phyloP scores from a whole-genome alignment of 2,797 vertebrate genomes.

The Cossypha heuglini region DNA sequence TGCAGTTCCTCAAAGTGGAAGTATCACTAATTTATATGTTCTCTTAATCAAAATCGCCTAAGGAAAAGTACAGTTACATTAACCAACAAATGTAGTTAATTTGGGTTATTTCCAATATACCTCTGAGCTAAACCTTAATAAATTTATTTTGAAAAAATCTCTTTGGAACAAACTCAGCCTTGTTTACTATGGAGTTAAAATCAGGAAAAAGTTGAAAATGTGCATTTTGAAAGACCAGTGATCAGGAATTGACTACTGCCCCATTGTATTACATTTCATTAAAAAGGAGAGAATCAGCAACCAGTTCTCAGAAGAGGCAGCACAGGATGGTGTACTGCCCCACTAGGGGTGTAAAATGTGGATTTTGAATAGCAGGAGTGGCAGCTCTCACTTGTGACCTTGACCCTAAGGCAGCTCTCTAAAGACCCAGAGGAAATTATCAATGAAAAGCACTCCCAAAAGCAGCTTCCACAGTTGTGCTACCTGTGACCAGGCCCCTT shows the following conservation, averaged over 20 bases:
- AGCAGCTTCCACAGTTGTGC: not conserved
- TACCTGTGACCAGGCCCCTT: not conserved
- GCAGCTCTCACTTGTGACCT: not conserved
- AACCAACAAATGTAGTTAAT: not conserved
- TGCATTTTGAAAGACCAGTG: not conserved
- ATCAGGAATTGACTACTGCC: not conserved
- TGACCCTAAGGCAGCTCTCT: not conserved
- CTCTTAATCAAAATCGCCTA: not conserved
- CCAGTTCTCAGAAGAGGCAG: not conserved
- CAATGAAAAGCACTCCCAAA: not conserved
- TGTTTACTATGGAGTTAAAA: not conserved
- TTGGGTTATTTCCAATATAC: not conserved
- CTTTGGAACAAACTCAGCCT: not conserved
- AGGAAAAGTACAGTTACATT: not conserved
- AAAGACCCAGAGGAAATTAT: not conserved
- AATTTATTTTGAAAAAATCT: not conserved
- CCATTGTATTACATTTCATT: not conserved
- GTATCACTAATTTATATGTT: not conserved
- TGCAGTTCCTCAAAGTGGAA: not conserved
- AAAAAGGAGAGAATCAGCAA: not conserved
- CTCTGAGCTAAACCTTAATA: not conserved
- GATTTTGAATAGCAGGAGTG: not conserved
- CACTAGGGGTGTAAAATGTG: rapidly evolving
- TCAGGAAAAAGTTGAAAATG: not conserved
- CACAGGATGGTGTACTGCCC: not conserved